Evolutionary conservation across 2,113 vertebrate species (phyloP), one percentile per base, ranked within the genome.

Genomic region (Grammomys dolichurus): DNA sequence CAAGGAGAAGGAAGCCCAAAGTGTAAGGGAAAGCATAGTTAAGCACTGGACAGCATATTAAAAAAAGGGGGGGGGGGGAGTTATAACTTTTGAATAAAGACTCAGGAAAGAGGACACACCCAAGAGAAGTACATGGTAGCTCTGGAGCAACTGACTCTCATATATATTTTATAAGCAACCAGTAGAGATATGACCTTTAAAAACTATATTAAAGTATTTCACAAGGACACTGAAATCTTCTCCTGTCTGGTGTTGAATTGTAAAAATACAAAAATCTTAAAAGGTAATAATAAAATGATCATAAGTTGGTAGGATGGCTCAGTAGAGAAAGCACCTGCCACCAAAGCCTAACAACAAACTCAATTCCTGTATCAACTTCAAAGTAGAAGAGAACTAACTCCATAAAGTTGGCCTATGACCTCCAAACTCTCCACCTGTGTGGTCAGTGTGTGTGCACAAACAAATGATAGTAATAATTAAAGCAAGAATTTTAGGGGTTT

Each of bases 161-260:
- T 5, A 56, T 22, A n/a, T 77, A 90, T 58, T 95, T 81, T 58
- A 86, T 4, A 94, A 33, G 33, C 54, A 96, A 93, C 36, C 81
- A 95, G 54, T 4, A 96, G 26, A 92, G 90, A 76, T 1, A 95
- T 33, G 54, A 0, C 4, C 3, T 76, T 89, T 81, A 7, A 94
- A 94, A 94, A 73, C 87, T 94, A 81, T 63, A 72, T 92, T 67
- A 76, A 90, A 65, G 20, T 81, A 87, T 33, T 81, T 90, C 14
- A 90, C 81, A 82, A 33, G 20, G 17, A 17, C 65, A 95, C 63
- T 46, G 13, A 85, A 90, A 75, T 48, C n/a, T 75, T 85, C 67
- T 92, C 69, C 63, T 28, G 69, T n/a, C 51, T 81, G 80, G 92
- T 46, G 48, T 13, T 76, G 40, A 92, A 28, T 46, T 76, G 17